phyloP scores from a whole-genome alignment of 2,797 vertebrate species.

The Gobio occitaniae region DNA sequence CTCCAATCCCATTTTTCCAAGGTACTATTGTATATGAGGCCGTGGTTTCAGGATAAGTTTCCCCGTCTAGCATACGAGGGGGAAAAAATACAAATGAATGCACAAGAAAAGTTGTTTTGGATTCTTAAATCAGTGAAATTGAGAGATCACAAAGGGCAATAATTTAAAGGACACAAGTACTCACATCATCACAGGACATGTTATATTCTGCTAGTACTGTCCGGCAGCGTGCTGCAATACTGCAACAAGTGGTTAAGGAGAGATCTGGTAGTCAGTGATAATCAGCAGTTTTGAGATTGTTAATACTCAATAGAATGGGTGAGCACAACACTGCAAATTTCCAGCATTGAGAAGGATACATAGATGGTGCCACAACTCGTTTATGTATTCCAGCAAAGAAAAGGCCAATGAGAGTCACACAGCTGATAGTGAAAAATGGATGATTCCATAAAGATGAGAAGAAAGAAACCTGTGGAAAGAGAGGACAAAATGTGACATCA shows the following conservation, averaged over 20 bases:
- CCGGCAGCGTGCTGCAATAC: constrained; percentile 96
- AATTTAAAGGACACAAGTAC: constrained; percentile 63
- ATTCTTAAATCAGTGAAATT: neutral
- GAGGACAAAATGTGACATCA: neutral
- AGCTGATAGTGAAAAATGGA: constrained; percentile 98
- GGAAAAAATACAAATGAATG: constrained; percentile 24
- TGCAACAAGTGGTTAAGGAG: constrained; percentile 60
- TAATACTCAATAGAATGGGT: neutral
- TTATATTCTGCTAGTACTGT: constrained; percentile 99
- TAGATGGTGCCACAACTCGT: constrained; percentile 96
- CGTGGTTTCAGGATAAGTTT: constrained; percentile 98
- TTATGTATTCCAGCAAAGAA: constrained; percentile 99
- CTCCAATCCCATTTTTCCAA: neutral
- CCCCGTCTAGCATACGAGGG: constrained; percentile 85
- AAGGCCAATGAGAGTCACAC: constrained; percentile 96
- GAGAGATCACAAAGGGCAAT: neutral
- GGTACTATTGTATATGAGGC: constrained; percentile 90
- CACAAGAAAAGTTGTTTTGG: neutral
- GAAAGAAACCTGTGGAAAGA: constrained; percentile 89
- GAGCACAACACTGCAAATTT: neutral
- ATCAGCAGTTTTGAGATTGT: constrained; percentile 63
- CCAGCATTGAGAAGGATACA: constrained; percentile 88
- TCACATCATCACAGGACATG: constrained; percentile 99
- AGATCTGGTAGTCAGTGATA: neutral
- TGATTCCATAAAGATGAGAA: constrained; percentile 99